Conservation (phyloP, 2,113 vertebrate species). For the Odontophorus gujanensis region DNA sequence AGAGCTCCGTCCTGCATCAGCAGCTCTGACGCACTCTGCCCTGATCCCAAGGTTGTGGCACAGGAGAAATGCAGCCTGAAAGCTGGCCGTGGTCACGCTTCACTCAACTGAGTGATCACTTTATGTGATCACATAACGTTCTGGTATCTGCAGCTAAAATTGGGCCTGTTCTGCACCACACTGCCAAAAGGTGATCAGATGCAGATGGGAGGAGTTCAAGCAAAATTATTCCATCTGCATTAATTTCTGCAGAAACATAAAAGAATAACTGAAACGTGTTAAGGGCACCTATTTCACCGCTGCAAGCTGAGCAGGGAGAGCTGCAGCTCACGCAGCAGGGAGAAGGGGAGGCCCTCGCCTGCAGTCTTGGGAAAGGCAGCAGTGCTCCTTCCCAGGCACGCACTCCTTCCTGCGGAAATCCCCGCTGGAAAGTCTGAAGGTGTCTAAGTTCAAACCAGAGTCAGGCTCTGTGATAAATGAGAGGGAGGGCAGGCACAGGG, state of each 20-base stretch:
- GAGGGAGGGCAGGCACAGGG: accelerated
- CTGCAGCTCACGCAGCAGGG: not conserved
- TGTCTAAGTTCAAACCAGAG: not conserved
- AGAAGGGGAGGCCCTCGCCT: accelerated
- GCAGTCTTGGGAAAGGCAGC: not conserved
- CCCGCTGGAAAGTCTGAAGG: slow-evolving; percentile 33
- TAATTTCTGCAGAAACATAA: not conserved
- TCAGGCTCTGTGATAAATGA: not conserved
- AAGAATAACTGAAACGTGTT: not conserved
- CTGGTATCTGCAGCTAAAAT: not conserved
- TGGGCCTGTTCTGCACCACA: accelerated
- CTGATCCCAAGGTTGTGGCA: accelerated
- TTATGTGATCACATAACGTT: accelerated
- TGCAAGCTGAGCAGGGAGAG: not conserved
- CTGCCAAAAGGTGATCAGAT: not conserved
- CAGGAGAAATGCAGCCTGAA: not conserved
- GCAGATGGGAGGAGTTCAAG: not conserved
- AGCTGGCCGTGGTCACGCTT: not conserved
- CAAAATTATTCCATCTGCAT: not conserved
- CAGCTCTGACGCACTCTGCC: not conserved
- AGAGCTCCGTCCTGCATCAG: not conserved
- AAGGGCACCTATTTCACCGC: not conserved
- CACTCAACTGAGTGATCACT: not conserved
- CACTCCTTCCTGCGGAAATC: not conserved
- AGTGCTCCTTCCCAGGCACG: accelerated